Conservation (phyloP, 2,888 invertebrate genomes). For the Drosophila stalkeri region DNA sequence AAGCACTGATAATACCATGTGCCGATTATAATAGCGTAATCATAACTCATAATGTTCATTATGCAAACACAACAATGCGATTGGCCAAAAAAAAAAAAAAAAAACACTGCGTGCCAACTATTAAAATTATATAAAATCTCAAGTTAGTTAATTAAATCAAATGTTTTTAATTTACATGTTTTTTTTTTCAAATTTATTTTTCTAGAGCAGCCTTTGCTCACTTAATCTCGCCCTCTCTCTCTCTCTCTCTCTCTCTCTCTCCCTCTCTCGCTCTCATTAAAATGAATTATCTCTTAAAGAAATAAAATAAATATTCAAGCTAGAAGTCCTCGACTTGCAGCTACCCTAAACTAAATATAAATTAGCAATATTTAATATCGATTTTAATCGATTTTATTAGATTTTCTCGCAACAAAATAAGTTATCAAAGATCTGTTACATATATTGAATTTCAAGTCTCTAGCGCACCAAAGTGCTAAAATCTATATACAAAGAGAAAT, state of each 20-base stretch:
- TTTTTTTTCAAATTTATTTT: not conserved
- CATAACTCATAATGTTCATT: constrained; percentile 7
- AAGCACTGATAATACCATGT: not conserved
- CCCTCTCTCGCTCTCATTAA: not conserved
- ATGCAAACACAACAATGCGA: constrained; percentile 2
- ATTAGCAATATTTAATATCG: not conserved
- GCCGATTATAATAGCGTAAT: not conserved
- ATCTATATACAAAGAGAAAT: not conserved
- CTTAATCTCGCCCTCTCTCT: not conserved
- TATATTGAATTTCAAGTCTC: not conserved
- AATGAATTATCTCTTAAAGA: not conserved
- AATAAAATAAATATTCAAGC: not conserved
- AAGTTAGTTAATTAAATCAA: not conserved
- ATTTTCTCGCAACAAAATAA: not conserved
- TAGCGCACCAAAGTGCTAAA: not conserved
- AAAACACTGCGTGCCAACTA: not conserved
- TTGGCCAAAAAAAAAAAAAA: not conserved
- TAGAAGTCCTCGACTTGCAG: not conserved
- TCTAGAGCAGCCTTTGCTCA: not conserved
- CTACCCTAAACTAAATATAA: not conserved
- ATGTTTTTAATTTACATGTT: constrained; percentile 1
- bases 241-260: not conserved
- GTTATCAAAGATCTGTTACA: not conserved
- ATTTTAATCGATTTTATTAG: not conserved
- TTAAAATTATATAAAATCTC: not conserved